Base-by-base conservation (phyloP, 2,797 vertebrate genomes). In the Pseudochirops cupreus region DNA sequence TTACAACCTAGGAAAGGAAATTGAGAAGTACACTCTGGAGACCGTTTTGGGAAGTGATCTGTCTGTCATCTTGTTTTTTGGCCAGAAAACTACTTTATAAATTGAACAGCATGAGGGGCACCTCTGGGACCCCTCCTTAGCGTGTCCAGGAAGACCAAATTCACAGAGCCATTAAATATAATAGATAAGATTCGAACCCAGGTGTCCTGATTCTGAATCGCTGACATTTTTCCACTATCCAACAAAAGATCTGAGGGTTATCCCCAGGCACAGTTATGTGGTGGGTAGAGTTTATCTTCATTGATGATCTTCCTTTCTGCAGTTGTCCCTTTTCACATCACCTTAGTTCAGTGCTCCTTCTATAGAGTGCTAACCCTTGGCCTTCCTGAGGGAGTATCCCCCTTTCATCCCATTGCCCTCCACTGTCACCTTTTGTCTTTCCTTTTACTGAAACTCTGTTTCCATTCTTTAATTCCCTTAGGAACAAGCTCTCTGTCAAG, bases 41-140 rank as follows among this genome's bases (percentile, higher is more conserved):
- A 93, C 55, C 5, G 94, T 50, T 94, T 91, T 87, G 95, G 58
- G 93, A 92, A 87, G 74, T 50, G 10, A 1, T 91, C 2, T 53
- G 94, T 91, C 39, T 52, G 31, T 26, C 82, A 50, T 89, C n/a
- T 87, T 91, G 95, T 62, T 90, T 87, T 94, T 28, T 94, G 26
- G 5, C 33, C 56, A 87, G n/a, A 87, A 14, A 9, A 90, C 5
- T 52, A 39, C 39, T 92, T 92, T 93, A 46, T 21, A 90, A 92
- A 95, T 87, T 12, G 14, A 52, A 53, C 18, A 58, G 39, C 21
- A 29, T 7, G n/a, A 57, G 28, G 18, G 50, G 21, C 0, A 55
- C 21, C 39, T 87, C 21, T 26, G 74, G 39, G 74, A 87, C 21
- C 1, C 74, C 50, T 82, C 9, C 74, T 46, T 18, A 46, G 18